Percentiles rank a stretch among this genome's conserved stretches.
These are phyloP conservation scores for Jaculus jaculus DNA, from an alignment of 2,113 vertebrate species.

Conservation along the genomic window DNA sequence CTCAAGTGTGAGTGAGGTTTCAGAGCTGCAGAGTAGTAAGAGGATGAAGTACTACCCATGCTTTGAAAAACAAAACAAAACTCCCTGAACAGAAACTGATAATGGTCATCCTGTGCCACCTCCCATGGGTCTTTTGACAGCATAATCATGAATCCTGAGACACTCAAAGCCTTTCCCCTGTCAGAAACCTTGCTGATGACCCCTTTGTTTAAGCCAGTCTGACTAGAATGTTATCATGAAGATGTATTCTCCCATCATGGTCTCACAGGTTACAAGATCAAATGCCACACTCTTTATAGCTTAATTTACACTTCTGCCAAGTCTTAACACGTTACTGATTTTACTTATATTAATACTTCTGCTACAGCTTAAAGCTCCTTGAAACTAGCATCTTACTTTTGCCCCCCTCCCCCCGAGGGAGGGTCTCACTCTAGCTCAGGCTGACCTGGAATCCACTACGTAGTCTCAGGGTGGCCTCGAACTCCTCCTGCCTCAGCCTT, in stretches of 20 bases:
- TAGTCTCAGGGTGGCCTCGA: no score
- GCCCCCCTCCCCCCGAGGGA: no score
- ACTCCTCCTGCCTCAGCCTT: no score
- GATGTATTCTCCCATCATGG: not conserved
- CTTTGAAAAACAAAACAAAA: not conserved
- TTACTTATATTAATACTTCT: not conserved
- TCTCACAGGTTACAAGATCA: constrained; percentile 5
- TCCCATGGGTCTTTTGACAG: not conserved
- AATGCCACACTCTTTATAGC: not conserved
- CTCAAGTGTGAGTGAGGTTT: not conserved
- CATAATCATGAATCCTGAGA: not conserved
- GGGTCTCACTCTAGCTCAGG: no score
- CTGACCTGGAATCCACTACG: no score
- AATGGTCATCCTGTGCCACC: not conserved
- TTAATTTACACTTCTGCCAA: not conserved
- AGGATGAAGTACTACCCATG: not conserved
- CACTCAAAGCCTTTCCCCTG: not conserved
- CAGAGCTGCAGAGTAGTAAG: not conserved
- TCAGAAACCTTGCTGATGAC: not conserved
- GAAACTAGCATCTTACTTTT: not conserved
- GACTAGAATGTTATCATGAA: not conserved
- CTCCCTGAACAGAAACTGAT: not conserved
- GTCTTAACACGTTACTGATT: constrained; percentile 7
- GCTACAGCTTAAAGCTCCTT: not conserved
- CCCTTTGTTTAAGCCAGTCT: not conserved